A percentile compares a stretch with the other conserved stretches of the same genome.
phyloP scores from a whole-genome alignment of 2,888 invertebrate species.

The Hedya salicella region DNA sequence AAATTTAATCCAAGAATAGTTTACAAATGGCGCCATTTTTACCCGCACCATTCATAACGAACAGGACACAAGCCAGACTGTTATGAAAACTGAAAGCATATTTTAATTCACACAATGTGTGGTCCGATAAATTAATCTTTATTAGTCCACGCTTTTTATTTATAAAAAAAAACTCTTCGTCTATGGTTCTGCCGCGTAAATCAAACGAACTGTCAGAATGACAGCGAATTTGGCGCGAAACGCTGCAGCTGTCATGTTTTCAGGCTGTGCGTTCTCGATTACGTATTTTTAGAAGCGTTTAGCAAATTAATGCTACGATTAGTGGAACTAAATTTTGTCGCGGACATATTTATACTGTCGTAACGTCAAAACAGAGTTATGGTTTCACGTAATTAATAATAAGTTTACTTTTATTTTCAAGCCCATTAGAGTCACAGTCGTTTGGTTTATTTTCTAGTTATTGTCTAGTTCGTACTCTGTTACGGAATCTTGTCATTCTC shows the following conservation, averaged over 20 bases:
- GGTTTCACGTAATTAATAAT: constrained; percentile 45
- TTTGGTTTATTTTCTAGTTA: constrained; percentile 48
- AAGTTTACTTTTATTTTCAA: constrained; percentile 53
- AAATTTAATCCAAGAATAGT: constrained; percentile 20
- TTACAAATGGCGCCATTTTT: constrained; percentile 16
- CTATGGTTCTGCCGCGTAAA: constrained; percentile 67
- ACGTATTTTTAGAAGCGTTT: constrained; percentile 60
- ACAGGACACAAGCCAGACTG: constrained; percentile 29
- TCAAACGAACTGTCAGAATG: constrained; percentile 66
- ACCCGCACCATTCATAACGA: constrained; percentile 6
- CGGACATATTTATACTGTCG: constrained; percentile 64
- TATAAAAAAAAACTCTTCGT: constrained; percentile 45
- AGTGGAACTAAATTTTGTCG: constrained; percentile 60
- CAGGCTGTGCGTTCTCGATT: constrained; percentile 52
- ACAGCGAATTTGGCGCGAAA: constrained; percentile 76
- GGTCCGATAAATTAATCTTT: constrained; percentile 67
- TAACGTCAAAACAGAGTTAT: constrained; percentile 51
- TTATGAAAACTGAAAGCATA: constrained; percentile 48
- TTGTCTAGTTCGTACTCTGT: constrained; percentile 45
- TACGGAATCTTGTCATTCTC: constrained; percentile 49
- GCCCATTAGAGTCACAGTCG: constrained; percentile 49
- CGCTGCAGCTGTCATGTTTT: constrained; percentile 55
- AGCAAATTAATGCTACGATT: constrained; percentile 58
- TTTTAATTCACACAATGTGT: constrained; percentile 62
- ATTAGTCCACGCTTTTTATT: constrained; percentile 68